A percentile compares a stretch with the other conserved stretches of the same genome.
Conservation (phyloP, 2,888 invertebrate genomes). For the Xylophagus ater region DNA sequence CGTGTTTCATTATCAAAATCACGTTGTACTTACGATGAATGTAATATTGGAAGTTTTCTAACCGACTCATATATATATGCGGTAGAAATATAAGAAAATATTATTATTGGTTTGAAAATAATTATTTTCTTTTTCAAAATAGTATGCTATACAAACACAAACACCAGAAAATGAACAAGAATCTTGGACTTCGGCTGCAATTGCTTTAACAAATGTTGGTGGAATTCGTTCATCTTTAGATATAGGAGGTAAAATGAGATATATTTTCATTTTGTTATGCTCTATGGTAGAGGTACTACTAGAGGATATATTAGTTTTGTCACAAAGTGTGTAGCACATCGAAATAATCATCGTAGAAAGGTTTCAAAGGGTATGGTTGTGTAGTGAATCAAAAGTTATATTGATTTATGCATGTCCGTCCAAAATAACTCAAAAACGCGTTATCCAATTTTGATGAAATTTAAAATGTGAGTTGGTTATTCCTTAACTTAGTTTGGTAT, state of each 20-base stretch:
- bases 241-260: slow-evolving; percentile 51
- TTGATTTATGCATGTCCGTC: too few relatives aligned
- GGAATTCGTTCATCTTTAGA: slow-evolving; percentile 57
- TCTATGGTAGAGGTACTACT: too few relatives aligned
- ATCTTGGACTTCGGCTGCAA: slow-evolving; percentile 56
- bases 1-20: slow-evolving; percentile 46
- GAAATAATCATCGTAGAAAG: too few relatives aligned
- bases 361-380: too few relatives aligned
- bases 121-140: neutral
- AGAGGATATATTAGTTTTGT: too few relatives aligned
- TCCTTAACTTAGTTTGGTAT: too few relatives aligned
- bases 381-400: too few relatives aligned
- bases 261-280: too few relatives aligned
- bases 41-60: slow-evolving; percentile 62
- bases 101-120: neutral
- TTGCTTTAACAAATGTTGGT: slow-evolving; percentile 57
- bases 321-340: too few relatives aligned
- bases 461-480: too few relatives aligned
- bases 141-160: slow-evolving; percentile 30
- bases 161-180: slow-evolving; percentile 35
- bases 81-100: slow-evolving; percentile 37
- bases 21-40: slow-evolving; percentile 50
- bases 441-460: too few relatives aligned
- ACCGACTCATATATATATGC: slow-evolving; percentile 58
- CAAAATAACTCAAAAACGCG: too few relatives aligned